Conservation (phyloP, 1,140 invertebrate species). For the Drosophila pallidifrons region DNA sequence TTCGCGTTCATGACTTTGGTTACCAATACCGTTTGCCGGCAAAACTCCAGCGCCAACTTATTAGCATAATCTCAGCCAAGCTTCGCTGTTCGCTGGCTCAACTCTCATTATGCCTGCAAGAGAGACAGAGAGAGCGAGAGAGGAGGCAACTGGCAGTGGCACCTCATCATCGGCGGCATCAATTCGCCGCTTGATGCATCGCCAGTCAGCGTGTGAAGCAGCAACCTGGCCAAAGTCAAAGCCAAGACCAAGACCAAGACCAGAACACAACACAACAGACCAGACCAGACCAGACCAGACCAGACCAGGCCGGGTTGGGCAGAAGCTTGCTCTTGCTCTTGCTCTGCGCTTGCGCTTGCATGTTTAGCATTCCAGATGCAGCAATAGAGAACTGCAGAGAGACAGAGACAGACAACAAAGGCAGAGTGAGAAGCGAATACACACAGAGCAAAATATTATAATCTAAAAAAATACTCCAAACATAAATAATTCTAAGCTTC, state of each 20-base stretch:
- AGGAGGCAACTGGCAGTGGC: slow-evolving; percentile 10
- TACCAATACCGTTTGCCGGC: slow-evolving; percentile 67
- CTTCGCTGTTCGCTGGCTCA: not conserved
- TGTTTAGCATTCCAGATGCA: slow-evolving; percentile 60
- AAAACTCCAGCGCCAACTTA: slow-evolving; percentile 61
- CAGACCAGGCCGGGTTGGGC: not conserved
- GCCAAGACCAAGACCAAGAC: not conserved
- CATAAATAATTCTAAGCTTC: too few relatives aligned
- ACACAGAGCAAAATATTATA: slow-evolving; percentile 3
- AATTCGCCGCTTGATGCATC: slow-evolving; percentile 71
- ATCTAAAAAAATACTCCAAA: too few relatives aligned
- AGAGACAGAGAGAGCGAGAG: not conserved
- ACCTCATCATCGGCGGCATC: slow-evolving; percentile 73
- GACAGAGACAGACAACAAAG: slow-evolving; percentile 1
- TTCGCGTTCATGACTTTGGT: slow-evolving; percentile 53
- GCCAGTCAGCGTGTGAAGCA: slow-evolving; percentile 72
- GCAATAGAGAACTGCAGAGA: not conserved
- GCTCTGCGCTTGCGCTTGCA: slow-evolving; percentile 43
- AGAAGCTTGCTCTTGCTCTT: slow-evolving; percentile 7
- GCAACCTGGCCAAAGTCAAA: slow-evolving; percentile 28
- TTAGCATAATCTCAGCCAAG: slow-evolving; percentile 74
- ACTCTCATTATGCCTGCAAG: slow-evolving; percentile 63
- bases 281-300: not conserved
- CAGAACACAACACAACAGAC: not conserved
- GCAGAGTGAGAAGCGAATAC: too few relatives aligned